phyloP scores from a whole-genome alignment of 2,113 vertebrate genomes.

The Chionomys nivalis region DNA sequence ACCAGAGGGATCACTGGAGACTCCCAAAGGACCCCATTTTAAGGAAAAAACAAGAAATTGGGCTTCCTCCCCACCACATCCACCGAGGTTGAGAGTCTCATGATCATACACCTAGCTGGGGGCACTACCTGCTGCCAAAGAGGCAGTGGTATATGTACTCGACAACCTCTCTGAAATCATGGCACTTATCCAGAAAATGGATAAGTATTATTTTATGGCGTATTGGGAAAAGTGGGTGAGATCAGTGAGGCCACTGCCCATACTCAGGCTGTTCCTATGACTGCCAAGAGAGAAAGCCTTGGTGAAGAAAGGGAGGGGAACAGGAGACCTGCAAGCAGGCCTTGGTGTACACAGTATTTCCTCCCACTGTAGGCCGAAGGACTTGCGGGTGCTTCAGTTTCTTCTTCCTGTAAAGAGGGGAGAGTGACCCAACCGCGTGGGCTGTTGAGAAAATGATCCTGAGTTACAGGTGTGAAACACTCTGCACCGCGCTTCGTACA shows the following conservation, averaged over 20 bases:
- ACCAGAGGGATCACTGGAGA: background rate
- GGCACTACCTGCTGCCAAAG: background rate
- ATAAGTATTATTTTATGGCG: background rate
- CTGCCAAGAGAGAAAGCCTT: background rate
- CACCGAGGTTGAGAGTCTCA: background rate
- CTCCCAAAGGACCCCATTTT: background rate
- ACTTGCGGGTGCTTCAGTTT: background rate
- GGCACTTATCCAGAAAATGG: background rate
- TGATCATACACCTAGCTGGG: background rate
- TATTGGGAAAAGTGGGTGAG: background rate
- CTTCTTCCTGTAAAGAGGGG: background rate
- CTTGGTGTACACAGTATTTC: background rate
- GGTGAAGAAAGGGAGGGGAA: background rate
- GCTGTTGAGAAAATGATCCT: background rate
- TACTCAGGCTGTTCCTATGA: background rate
- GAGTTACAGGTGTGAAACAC: background rate
- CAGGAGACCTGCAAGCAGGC: background rate
- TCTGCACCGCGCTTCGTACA: background rate
- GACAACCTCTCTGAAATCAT: background rate
- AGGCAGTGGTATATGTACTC: background rate
- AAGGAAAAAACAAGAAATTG: background rate
- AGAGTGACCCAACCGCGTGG: background rate
- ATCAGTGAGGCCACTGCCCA: background rate
- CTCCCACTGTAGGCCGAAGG: constrained; percentile 11
- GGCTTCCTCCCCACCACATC: background rate